Evolutionary conservation across 53 echinoderm and acorn worm species (phyloP), one percentile per base, ranked within the genome.

Genomic region (Echinometra lucunter): DNA sequence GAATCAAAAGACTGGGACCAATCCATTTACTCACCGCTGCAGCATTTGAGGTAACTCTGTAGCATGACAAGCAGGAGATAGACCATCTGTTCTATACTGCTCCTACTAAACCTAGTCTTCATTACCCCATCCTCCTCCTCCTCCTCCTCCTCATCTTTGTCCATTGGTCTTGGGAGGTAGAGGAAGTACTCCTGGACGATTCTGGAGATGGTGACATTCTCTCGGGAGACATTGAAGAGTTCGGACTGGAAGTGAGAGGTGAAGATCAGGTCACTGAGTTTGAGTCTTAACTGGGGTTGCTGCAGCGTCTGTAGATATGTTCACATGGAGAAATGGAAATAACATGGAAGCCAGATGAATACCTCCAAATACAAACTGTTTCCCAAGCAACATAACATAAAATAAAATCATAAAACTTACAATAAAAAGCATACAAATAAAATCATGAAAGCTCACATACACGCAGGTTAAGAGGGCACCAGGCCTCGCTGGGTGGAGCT

Each of bases 1-100:
- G 13, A 11, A 53, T 53, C 53, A 53, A 11, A 53, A 53, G 53
- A 13, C 9, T 4, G 53, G 8, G 53, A 13, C 5, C 53, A 53
- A 53, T 6, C 49, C 9, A 47, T 11, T 45, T 35, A 93, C 93
- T 93, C 85, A 83, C 94, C 94, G 85, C 25, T 28, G n/a, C 23
- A 82, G 57, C 94, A 94, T 40, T 45, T 83, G 85, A 94, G 85
- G 45, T 83, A 94, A 82, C 94, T 83, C 94, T 85, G 82, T 27
- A 94, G 60, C 83, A 94, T 57, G 66, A 94, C 66, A 13, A 94
- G 94, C 2, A 94, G 82, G 2, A 94, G 60, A 32, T 94, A 94
- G 27, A 42, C 66, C 94, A 94, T 94, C 85, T 83, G 63, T 44
- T 58, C 94, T 63, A 17, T 56, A 85, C 93, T 80, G 81, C 80